Percentiles rank a stretch among this genome's conserved stretches.
These are phyloP conservation scores for Helicolenus hilgendorfi DNA, from an alignment of 2,797 vertebrate species.

Conservation along the genomic window DNA sequence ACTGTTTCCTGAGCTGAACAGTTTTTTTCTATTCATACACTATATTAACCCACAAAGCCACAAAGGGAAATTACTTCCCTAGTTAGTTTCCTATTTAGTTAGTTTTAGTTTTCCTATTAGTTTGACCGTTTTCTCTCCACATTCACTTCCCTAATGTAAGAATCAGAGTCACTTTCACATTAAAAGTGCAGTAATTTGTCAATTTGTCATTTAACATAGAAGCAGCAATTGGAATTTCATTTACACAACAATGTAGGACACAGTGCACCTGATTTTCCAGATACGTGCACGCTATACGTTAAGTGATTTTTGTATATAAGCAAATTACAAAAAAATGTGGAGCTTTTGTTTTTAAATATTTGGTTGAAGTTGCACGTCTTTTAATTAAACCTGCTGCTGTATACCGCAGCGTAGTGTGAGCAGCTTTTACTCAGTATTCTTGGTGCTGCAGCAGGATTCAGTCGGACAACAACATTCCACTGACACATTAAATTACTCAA, in stretches of 20 bases:
- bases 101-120: background rate
- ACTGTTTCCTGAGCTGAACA: background rate
- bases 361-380: background rate
- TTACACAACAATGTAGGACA: background rate
- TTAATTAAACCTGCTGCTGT: background rate
- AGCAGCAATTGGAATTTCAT: no score
- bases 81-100: no score
- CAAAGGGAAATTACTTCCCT: background rate
- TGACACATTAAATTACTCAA: constrained; percentile 49
- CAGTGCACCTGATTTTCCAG: background rate
- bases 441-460: constrained; percentile 3
- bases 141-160: background rate
- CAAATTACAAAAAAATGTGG: no score
- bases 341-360: background rate
- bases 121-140: background rate
- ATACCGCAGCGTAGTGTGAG: background rate
- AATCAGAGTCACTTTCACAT: background rate
- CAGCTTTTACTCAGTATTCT: background rate
- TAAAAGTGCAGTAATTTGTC: background rate
- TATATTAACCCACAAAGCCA: background rate
- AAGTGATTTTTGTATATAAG: background rate
- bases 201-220: no score
- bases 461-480: constrained; percentile 55
- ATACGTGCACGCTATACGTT: background rate
- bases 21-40: background rate